A percentile compares a stretch with the other conserved stretches of the same genome.
phyloP scores from a whole-genome alignment of 2,113 vertebrate genomes.

The Xenotilapia longispinis region DNA sequence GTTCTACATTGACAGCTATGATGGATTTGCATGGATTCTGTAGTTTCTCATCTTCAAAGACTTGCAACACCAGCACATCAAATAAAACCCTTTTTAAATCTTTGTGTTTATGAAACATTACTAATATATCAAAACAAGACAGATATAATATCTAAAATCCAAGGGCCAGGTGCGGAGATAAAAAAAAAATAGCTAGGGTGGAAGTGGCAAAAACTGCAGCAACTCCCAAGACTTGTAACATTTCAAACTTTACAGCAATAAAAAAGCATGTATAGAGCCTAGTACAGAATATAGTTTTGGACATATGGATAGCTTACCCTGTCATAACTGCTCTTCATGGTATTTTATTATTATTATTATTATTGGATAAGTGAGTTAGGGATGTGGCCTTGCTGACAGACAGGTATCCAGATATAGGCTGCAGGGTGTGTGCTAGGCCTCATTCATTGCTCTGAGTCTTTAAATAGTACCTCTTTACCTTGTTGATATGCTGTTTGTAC shows the following conservation, averaged over 20 bases:
- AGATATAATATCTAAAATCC: background rate
- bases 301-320: background rate
- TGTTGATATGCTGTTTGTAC: background rate
- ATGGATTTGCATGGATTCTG: background rate
- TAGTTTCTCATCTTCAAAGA: background rate
- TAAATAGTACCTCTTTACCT: background rate
- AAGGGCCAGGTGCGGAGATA: rapidly evolving
- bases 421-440: background rate
- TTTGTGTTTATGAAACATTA: background rate
- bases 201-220: background rate
- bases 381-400: background rate
- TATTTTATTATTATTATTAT: background rate
- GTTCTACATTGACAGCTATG: background rate
- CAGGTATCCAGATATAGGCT: background rate
- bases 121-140: background rate
- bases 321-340: background rate
- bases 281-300: background rate
- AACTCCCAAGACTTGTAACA: background rate
- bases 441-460: background rate
- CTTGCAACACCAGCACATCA: background rate
- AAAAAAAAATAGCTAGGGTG: background rate
- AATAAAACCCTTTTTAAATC: background rate
- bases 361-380: background rate
- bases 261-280: background rate
- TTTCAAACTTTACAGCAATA: background rate